Evolutionary conservation across 2,888 invertebrate genomes (phyloP).

Genomic region (Andricus quercusramuli): DNA sequence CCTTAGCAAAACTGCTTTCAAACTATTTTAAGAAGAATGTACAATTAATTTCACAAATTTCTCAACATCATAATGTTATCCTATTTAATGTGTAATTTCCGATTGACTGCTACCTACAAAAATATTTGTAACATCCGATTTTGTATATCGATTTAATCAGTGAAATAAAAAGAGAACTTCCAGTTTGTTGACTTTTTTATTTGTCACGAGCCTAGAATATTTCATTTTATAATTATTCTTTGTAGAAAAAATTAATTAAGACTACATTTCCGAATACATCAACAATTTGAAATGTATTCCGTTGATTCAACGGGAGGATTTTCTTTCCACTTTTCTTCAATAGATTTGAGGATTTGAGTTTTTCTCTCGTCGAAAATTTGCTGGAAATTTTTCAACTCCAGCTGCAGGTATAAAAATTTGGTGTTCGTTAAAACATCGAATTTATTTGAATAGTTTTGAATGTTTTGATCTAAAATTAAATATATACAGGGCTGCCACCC

Average conservation of each 20-base stretch:
- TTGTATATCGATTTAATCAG: neutral
- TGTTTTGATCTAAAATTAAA: too few species aligned
- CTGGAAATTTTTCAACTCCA: slow-evolving; percentile 26
- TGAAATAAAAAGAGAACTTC: neutral
- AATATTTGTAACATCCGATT: too few species aligned
- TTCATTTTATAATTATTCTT: neutral
- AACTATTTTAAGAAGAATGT: too few species aligned
- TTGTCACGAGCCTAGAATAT: neutral
- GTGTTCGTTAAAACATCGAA: neutral
- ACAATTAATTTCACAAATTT: too few species aligned
- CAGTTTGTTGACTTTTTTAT: neutral
- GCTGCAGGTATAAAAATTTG: slow-evolving; percentile 27
- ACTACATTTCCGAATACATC: neutral
- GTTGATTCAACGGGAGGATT: slow-evolving; percentile 6
- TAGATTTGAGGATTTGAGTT: neutral
- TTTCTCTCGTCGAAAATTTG: slow-evolving; percentile 35
- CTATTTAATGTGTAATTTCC: too few species aligned
- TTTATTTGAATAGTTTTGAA: neutral
- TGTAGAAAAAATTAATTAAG: neutral
- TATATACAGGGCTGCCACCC: too few species aligned
- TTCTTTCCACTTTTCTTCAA: neutral
- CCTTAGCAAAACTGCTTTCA: too few species aligned
- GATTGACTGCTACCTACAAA: too few species aligned
- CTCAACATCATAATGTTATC: too few species aligned
- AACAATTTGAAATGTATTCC: neutral